Evolutionary conservation across 2,888 invertebrate genomes (phyloP).

Genomic region (Calephelis perditalis): DNA sequence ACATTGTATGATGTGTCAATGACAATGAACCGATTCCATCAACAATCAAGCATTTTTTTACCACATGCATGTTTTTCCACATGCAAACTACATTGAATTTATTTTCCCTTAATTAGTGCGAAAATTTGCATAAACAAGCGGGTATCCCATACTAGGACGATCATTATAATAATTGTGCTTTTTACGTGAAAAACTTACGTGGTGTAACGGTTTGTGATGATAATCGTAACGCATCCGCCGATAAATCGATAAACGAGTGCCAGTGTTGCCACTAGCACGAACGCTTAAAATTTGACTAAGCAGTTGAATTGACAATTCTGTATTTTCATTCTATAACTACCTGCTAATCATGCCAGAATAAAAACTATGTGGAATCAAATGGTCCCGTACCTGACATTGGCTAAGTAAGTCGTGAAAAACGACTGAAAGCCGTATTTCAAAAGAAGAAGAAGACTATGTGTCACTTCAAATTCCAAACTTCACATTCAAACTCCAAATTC

Average conservation of each 20-base stretch:
- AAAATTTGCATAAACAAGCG: slow-evolving; percentile 69
- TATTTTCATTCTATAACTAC: too few species aligned
- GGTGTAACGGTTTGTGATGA: slow-evolving; percentile 65
- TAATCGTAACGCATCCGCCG: slow-evolving; percentile 68
- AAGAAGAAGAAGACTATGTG: too few species aligned
- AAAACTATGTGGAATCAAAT: too few species aligned
- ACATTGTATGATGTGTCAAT: slow-evolving; percentile 37
- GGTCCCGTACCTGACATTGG: too few species aligned
- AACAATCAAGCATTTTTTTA: slow-evolving; percentile 46
- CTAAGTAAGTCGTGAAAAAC: too few species aligned
- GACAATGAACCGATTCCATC: slow-evolving; percentile 51
- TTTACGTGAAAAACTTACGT: slow-evolving; percentile 65
- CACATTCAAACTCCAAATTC: too few species aligned
- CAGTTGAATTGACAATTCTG: too few species aligned
- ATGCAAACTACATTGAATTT: slow-evolving; percentile 66
- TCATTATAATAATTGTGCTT: slow-evolving; percentile 71
- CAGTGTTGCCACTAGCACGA: not conserved
- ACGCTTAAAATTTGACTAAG: too few species aligned
- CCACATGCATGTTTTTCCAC: slow-evolving; percentile 28
- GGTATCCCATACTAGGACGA: slow-evolving; percentile 68
- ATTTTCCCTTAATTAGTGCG: slow-evolving; percentile 69
- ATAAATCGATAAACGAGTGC: slow-evolving; percentile 70
- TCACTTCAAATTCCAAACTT: too few species aligned
- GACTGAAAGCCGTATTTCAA: too few species aligned
- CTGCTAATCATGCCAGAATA: too few species aligned